phyloP scores from a whole-genome alignment of 2,888 invertebrate genomes.

The Oasisia sp. region DNA sequence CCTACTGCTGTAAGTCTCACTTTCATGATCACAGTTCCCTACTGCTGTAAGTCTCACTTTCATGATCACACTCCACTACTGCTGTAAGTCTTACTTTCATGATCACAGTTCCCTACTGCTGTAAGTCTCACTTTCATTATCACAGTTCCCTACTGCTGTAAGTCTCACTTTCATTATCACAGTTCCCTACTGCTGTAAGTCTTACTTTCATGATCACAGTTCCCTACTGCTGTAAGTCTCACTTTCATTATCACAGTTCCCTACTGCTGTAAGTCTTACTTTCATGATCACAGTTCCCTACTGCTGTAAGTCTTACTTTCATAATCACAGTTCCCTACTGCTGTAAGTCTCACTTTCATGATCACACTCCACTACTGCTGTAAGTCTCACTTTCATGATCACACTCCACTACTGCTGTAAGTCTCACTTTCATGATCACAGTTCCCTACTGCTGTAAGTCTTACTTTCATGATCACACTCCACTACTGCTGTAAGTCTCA shows the following conservation, averaged over 20 bases:
- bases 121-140: slow-evolving; percentile 43
- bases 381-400: slow-evolving; percentile 41
- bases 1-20: slow-evolving; percentile 49
- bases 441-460: slow-evolving; percentile 49
- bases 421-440: slow-evolving; percentile 31
- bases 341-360: slow-evolving; percentile 44
- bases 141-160: slow-evolving; percentile 45
- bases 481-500: slow-evolving; percentile 67
- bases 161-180: slow-evolving; percentile 40
- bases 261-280: slow-evolving; percentile 51
- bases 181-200: slow-evolving; percentile 68
- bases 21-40: slow-evolving; percentile 66
- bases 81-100: slow-evolving; percentile 47
- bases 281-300: slow-evolving; percentile 18
- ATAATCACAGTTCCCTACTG: slow-evolving; percentile 67
- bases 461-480: slow-evolving; percentile 41
- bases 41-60: slow-evolving; percentile 48
- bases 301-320: slow-evolving; percentile 48
- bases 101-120: slow-evolving; percentile 67
- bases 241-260: slow-evolving; percentile 65
- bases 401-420: slow-evolving; percentile 67
- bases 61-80: slow-evolving; percentile 31
- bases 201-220: neutral
- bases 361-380: slow-evolving; percentile 42
- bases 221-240: slow-evolving; percentile 49